Conservation (phyloP, 2,888 invertebrate genomes). For the Sphecodes monilicornis region DNA sequence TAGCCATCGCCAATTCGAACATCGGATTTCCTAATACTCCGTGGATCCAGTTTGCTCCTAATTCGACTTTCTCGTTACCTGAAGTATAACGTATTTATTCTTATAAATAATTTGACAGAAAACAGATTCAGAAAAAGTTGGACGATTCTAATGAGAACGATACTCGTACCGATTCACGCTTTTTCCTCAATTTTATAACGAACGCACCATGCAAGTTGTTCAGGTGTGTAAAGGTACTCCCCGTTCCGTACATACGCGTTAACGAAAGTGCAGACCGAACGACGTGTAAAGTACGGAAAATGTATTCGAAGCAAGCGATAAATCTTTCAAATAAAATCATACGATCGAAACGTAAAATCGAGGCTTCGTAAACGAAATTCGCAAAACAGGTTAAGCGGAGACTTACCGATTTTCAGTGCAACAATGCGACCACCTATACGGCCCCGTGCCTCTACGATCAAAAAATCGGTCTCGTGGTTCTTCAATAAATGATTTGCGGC, state of each 20-base stretch:
- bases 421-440: conserved; percentile 93
- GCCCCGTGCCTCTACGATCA: conserved; percentile 92
- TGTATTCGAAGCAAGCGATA: background rate
- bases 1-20: conserved; percentile 93
- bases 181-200: background rate
- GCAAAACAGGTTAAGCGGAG: conserved; percentile 44
- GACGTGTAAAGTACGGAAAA: background rate
- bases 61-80: conserved; percentile 88
- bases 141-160: background rate
- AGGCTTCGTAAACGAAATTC: conserved; percentile 21
- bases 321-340: background rate
- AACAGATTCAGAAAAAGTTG: too few species aligned
- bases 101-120: background rate
- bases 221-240: background rate
- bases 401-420: conserved; percentile 89
- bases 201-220: background rate
- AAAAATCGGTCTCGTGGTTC: conserved; percentile 92
- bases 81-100: conserved; percentile 11
- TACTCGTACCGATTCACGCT: background rate
- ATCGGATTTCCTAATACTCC: conserved; percentile 96
- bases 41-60: conserved; percentile 97
- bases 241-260: background rate
- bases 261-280: background rate
- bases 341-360: background rate
- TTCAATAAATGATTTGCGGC: conserved; percentile 93